phyloP scores from a whole-genome alignment of 2,888 invertebrate species.

The Andricus curvator region DNA sequence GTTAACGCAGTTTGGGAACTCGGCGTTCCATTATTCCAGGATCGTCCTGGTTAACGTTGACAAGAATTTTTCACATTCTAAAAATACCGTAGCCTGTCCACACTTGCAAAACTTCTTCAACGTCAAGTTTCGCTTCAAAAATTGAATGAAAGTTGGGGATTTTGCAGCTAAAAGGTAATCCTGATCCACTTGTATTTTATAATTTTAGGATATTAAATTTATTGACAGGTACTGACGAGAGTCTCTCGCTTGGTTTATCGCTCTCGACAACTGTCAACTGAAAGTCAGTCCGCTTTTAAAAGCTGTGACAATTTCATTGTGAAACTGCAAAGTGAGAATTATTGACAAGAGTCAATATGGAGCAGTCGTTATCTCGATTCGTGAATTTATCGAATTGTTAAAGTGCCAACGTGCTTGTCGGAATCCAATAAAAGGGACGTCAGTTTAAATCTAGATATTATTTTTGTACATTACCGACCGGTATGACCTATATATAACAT shows the following conservation, averaged over 20 bases:
- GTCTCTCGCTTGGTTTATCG: background rate
- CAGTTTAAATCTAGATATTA: background rate
- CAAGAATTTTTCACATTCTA: background rate
- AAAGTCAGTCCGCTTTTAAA: conserved; percentile 14
- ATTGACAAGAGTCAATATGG: conserved; percentile 37
- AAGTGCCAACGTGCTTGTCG: background rate
- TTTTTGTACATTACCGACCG: background rate
- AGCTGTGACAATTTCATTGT: conserved; percentile 23
- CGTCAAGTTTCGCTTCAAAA: background rate
- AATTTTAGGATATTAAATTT: conserved; percentile 13
- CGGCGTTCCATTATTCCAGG: conserved; percentile 65
- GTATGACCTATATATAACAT: no score
- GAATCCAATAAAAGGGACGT: conserved; percentile 4
- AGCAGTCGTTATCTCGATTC: conserved; percentile 34
- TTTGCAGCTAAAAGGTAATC: background rate
- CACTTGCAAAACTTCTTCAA: conserved; percentile 12
- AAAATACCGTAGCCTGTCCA: background rate
- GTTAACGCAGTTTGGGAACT: conserved; percentile 60
- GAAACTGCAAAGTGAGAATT: conserved; percentile 4
- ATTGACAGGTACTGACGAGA: conserved; percentile 22
- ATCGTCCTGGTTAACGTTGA: conserved; percentile 2
- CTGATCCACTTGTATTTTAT: background rate
- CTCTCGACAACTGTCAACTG: background rate
- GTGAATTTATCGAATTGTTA: conserved; percentile 24
- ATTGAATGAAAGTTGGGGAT: background rate